phyloP scores from a whole-genome alignment of 2,888 invertebrate genomes.

The Lepidocyrtinus sp. region DNA sequence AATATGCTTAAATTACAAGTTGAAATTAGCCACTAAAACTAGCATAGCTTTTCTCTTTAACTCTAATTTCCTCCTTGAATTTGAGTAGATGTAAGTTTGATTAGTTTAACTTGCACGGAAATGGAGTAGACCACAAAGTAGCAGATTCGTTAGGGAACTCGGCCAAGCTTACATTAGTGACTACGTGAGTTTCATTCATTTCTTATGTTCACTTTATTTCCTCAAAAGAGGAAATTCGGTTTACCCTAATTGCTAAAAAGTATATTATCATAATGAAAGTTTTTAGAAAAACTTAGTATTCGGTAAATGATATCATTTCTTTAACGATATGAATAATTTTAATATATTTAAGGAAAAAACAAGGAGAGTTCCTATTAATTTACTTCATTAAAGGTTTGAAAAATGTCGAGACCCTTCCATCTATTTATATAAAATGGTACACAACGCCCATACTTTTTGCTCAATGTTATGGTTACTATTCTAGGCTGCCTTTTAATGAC shows the following conservation, averaged over 20 bases:
- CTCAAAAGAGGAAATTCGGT: background rate
- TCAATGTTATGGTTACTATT: no score
- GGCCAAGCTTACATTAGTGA: background rate
- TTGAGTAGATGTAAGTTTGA: slow-evolving; percentile 4
- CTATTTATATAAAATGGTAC: no score
- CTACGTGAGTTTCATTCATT: background rate
- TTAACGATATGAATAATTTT: no score
- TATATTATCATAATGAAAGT: background rate
- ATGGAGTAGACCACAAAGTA: background rate
- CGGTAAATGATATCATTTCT: no score
- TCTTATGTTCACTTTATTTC: background rate
- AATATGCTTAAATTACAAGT: no score
- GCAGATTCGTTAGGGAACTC: background rate
- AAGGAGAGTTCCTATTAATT: no score
- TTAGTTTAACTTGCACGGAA: background rate
- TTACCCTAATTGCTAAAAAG: background rate
- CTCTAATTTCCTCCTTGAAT: slow-evolving; percentile 3
- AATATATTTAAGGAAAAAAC: no score
- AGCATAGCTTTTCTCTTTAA: slow-evolving; percentile 1
- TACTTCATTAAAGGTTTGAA: no score
- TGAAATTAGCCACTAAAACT: no score
- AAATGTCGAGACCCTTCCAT: no score
- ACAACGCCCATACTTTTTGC: no score
- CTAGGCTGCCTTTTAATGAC: background rate
- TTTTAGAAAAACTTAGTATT: no score